Percentiles rank a stretch among this genome's conserved stretches.
Evolutionary conservation across 2,888 invertebrate species (phyloP).

Genomic region (Gortyna flavago): DNA sequence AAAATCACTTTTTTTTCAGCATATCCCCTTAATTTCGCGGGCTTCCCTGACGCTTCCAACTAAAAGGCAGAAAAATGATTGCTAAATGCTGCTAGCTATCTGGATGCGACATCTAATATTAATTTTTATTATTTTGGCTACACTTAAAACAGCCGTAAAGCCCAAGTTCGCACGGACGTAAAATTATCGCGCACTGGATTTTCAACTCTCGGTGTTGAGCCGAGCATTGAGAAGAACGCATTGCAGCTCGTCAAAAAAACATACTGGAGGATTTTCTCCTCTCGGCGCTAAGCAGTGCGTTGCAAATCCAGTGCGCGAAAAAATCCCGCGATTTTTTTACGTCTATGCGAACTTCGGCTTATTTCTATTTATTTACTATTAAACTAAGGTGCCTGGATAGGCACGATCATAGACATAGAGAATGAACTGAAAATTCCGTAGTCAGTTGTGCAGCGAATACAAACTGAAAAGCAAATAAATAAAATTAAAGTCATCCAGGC

Average conservation of each 20-base stretch:
- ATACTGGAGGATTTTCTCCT: not conserved
- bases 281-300: too few relatives aligned
- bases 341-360: not conserved
- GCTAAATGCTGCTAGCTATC: conserved; percentile 1
- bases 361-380: not conserved
- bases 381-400: not conserved
- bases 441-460: not conserved
- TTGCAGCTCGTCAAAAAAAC: not conserved
- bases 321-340: not conserved
- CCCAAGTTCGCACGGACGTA: not conserved
- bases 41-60: too few relatives aligned
- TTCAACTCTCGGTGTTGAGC: not conserved
- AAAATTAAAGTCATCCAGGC: too few relatives aligned
- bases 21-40: too few relatives aligned
- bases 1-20: too few relatives aligned
- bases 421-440: not conserved
- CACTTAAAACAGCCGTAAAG: not conserved
- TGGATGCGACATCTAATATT: not conserved
- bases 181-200: not conserved
- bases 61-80: not conserved
- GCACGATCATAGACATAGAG: not conserved
- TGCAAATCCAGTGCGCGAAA: not conserved
- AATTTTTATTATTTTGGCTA: conserved; percentile 16
- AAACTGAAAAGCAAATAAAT: not conserved
- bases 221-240: not conserved